Evolutionary conservation across 2,113 vertebrate genomes (phyloP).

Genomic region (Todiramphus chloris): DNA sequence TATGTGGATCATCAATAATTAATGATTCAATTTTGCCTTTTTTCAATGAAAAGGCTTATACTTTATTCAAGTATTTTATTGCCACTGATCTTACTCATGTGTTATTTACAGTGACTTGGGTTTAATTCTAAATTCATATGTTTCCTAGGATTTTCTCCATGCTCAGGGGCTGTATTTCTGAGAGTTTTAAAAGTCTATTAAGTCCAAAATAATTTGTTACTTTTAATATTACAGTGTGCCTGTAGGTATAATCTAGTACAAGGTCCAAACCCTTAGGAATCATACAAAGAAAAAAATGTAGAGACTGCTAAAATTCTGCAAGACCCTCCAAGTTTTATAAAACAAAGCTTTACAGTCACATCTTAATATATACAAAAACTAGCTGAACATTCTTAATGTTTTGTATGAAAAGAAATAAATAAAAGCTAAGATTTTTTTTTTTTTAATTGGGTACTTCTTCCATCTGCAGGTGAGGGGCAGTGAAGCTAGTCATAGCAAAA

Average conservation of each 20-base stretch:
- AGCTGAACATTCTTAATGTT: background rate
- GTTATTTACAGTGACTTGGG: background rate
- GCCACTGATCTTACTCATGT: background rate
- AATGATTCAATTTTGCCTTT: slow-evolving; percentile 9
- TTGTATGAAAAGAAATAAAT: background rate
- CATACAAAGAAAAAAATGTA: background rate
- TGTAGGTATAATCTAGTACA: background rate
- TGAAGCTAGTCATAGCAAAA: background rate
- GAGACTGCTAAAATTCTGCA: background rate
- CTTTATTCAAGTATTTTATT: background rate
- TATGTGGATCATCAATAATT: slow-evolving; percentile 4
- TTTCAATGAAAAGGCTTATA: background rate
- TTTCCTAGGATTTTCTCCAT: background rate
- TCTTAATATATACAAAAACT: background rate
- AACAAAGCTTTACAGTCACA: background rate
- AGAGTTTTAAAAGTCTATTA: slow-evolving; percentile 17
- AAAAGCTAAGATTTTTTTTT: background rate
- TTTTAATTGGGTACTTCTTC: background rate
- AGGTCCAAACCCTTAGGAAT: background rate
- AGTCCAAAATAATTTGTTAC: background rate
- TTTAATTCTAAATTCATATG: background rate
- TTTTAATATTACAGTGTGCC: background rate
- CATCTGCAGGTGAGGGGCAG: background rate
- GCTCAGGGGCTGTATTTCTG: background rate
- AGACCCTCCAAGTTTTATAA: background rate